Base-by-base conservation (phyloP, 2,797 vertebrate genomes). In the Cephalopachus bancanus region DNA sequence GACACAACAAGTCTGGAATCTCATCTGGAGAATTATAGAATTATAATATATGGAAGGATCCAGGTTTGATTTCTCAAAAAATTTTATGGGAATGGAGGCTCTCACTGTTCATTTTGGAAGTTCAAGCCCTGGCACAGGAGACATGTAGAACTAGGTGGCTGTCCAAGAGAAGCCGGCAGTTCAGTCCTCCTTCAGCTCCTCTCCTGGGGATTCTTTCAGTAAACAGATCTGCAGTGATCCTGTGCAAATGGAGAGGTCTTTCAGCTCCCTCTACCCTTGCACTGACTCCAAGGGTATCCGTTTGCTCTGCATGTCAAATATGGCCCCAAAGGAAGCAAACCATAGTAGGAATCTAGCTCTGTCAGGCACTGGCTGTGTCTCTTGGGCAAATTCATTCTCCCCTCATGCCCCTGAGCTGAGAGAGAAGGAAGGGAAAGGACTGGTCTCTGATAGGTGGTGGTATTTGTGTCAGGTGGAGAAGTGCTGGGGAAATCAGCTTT, bases 91-190 rank as follows among this genome's bases (percentile, higher is more conserved):
- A 92, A 90, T 26, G 17, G n/a, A 85, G 85, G 30, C 30, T 72
- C 10, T 72, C 16, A 15, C 7, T 59, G 64, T 90, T 91, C 7
- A 55, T 60, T 78, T 83, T 64, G 33, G 16, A 75, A 95, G 57
- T 55, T 11, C 8, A n/a, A 7, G 2, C 3, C 26, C 8, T 0
- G 0, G 24, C 17, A 30, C 4, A 51, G 37, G 60, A 75, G 17
- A 33, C 88, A 85, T 7, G 74, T 37, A 91, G 44, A 94, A 16
- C 2, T 5, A 72, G 37, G 20, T 22, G 24, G 30, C 17, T 37
- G 9, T 12, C 30, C 26, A 83, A 85, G 79, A 81, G 49, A 37
- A 59, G 17, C 6, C 24, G 10, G 24, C 28, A 19, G 11, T 20
- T 79, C 22, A 30, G 4, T 24, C 10, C 7, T 80, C 81, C 15